Conservation (phyloP, 2,797 vertebrate genomes). For the Mormyrops attenuatus region DNA sequence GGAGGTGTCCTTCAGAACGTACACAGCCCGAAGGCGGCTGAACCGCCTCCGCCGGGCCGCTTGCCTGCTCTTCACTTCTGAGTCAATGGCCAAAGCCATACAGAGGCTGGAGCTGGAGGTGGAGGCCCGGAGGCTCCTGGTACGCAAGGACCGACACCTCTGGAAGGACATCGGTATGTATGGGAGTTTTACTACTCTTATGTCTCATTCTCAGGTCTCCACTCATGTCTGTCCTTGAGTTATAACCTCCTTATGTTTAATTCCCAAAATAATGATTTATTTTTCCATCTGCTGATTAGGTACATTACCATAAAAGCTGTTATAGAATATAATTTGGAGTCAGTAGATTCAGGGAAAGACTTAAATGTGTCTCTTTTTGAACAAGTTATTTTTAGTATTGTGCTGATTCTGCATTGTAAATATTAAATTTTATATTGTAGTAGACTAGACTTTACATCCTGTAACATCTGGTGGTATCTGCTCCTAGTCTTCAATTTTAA, state of each 20-base stretch:
- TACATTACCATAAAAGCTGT: background rate
- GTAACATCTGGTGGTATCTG: background rate
- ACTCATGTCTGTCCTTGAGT: background rate
- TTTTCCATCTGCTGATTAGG: background rate
- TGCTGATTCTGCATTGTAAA: background rate
- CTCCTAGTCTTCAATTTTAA: background rate
- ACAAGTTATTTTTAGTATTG: background rate
- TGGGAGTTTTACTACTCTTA: background rate
- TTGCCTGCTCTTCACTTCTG: slow-evolving; percentile 78
- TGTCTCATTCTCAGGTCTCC: background rate
- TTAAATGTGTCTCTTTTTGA: background rate
- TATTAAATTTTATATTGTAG: background rate
- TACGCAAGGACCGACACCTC: slow-evolving; percentile 87
- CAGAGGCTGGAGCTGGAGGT: slow-evolving; percentile 83
- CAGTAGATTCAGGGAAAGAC: background rate
- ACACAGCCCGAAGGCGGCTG: slow-evolving; percentile 75
- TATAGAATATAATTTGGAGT: background rate
- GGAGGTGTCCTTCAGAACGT: slow-evolving; percentile 83
- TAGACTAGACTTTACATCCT: background rate
- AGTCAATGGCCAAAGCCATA: slow-evolving; percentile 77
- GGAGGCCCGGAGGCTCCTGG: slow-evolving; percentile 72
- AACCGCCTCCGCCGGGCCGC: slow-evolving; percentile 78
- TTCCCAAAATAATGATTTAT: background rate
- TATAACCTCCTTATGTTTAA: background rate
- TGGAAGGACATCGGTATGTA: slow-evolving; percentile 89